Conservation (phyloP, 1,140 invertebrate species). For the Heliothis virescens region DNA sequence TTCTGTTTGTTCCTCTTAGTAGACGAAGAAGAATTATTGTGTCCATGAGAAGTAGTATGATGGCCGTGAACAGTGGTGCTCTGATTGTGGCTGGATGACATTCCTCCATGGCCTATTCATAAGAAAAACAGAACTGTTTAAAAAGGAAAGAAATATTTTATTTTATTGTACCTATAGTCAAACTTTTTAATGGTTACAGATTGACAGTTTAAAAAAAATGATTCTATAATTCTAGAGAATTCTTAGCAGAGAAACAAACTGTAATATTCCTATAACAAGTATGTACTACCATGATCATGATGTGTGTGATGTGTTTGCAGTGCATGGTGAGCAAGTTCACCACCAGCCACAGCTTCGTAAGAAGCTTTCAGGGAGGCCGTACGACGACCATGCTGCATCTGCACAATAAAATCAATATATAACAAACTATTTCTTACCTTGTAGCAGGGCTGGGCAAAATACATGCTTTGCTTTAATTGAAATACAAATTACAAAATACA, state of each 20-base stretch:
- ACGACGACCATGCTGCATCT: constrained; percentile 97
- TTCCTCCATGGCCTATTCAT: constrained; percentile 61
- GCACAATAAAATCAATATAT: constrained; percentile 51
- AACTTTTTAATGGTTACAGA: too few relatives aligned
- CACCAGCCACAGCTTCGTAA: constrained; percentile 94
- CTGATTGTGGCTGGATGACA: constrained; percentile 63
- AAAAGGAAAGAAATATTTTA: neutral
- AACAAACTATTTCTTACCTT: too few relatives aligned
- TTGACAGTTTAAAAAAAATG: too few relatives aligned
- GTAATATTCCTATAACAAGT: neutral
- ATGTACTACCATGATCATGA: constrained; percentile 82
- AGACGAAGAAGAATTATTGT: constrained; percentile 59
- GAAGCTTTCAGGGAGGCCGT: constrained; percentile 98
- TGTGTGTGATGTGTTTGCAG: constrained; percentile 90
- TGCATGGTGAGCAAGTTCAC: constrained; percentile 92
- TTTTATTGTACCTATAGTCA: too few relatives aligned
- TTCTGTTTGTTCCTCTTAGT: constrained; percentile 78
- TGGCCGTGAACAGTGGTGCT: constrained; percentile 61
- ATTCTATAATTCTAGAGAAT: too few relatives aligned
- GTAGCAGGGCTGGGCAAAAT: too few relatives aligned
- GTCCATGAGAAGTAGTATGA: constrained; percentile 66
- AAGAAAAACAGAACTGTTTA: neutral
- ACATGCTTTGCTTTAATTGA: too few relatives aligned
- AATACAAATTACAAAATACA: too few relatives aligned
- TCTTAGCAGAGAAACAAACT: too few relatives aligned